Evolutionary conservation across 1,140 invertebrate genomes (phyloP).

Genomic region (Battus philenor): DNA sequence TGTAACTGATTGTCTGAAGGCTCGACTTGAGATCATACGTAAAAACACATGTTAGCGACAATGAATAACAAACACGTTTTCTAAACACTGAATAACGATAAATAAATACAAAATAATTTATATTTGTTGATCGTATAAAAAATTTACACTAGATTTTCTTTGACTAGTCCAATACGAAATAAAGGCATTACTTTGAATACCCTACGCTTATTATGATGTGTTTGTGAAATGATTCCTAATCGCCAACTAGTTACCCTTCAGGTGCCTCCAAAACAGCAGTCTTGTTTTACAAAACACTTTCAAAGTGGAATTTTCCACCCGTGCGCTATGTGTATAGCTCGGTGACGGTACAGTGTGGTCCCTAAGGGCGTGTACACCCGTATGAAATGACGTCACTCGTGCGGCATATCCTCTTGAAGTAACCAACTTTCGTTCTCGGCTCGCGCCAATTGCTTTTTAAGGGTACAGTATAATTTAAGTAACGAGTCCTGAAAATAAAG

Average conservation of each 20-base stretch:
- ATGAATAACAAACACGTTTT: conserved; percentile 9
- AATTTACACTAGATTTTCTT: too few relatives aligned
- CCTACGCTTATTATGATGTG: too few relatives aligned
- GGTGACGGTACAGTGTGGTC: too few relatives aligned
- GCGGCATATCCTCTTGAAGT: conserved; percentile 56
- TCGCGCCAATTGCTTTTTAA: conserved; percentile 77
- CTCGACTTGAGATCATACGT: conserved; percentile 60
- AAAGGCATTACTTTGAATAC: too few relatives aligned
- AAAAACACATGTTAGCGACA: conserved; percentile 14
- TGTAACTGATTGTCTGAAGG: conserved; percentile 31
- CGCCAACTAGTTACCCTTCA: not conserved
- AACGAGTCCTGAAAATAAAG: conserved; percentile 74
- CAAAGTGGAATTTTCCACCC: not conserved
- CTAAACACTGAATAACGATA: too few relatives aligned
- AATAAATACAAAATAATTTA: too few relatives aligned
- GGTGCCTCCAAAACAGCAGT: not conserved
- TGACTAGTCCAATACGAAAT: too few relatives aligned
- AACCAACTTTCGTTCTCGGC: conserved; percentile 64
- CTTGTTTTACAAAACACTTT: not conserved
- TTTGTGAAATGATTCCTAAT: conserved; percentile 4
- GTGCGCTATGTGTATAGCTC: not conserved
- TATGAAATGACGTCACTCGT: conserved; percentile 47
- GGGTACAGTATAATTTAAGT: conserved; percentile 78
- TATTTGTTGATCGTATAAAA: too few relatives aligned
- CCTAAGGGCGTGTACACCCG: not conserved